Evolutionary conservation across 2,888 invertebrate genomes (phyloP), one percentile per base, ranked within the genome.

Genomic region (Agapetus fuscipes): DNA sequence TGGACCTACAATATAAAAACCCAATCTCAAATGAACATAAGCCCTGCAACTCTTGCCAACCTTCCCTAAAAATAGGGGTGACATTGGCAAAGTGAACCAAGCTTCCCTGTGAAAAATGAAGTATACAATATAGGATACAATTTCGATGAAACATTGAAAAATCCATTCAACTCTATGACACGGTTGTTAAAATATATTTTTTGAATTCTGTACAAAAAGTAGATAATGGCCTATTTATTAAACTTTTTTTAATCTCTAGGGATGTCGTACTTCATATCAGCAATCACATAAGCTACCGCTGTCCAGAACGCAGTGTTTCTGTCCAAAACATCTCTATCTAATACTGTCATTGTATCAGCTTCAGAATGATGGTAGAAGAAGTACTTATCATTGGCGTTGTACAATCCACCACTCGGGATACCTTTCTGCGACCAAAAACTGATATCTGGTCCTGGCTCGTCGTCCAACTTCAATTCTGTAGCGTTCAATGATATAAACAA

Each of bases 311-410:
- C 82, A 3, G 78, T 68, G 48, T 74, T 71, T 46, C 67, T 64
- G 55, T 84, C 80, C 48, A 84, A 57, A n/a, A 59, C 60, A 14
- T 60, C 61, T 1, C 78, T 61, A 57, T 79, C 64, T 51, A 78
- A 70, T 1, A 79, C 72, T 27, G 72, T 63, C 74, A 83, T 77
- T 0, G 74, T 77, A 53, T 84, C 84, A 1, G 74, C 83, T 17
- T 72, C 63, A 0, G 74, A 60, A 55, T 83, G 83, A 59, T 83
- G 83, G 53, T 66, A 80, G 54, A 54, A 56, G 41, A 56, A 57
- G 55, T 83, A 84, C 37, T 63, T 63, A 14, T 74, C 71, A 50
- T 78, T 75, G 27, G 66, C 61, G 45, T 74, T 81, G 41, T 70
- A 55, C 2, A 83, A 58, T 37, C 74, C 71, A 3, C 71, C 76